Conservation (phyloP, 2,888 invertebrate genomes). For the Anagyrus pseudococci region DNA sequence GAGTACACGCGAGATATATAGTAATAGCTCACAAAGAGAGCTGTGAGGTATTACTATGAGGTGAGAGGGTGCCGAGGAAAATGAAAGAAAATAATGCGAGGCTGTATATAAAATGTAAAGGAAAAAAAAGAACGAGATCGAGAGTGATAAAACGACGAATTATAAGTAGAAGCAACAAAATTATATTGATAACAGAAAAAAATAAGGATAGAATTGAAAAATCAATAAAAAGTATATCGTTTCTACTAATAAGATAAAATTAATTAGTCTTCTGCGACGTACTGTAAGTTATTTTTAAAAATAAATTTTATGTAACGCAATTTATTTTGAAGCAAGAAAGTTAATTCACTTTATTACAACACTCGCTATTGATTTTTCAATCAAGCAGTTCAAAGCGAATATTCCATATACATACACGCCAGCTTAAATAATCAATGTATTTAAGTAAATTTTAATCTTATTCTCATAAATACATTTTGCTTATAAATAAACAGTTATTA, state of each 20-base stretch:
- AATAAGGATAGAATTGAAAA: not conserved
- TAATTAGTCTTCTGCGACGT: not conserved
- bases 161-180: not conserved
- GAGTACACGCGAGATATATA: conserved; percentile 30
- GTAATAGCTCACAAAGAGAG: conserved; percentile 5
- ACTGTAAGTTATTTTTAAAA: not conserved
- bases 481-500: too few relatives aligned
- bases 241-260: not conserved
- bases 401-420: too few relatives aligned
- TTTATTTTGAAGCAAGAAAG: too few relatives aligned
- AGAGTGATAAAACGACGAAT: conserved; percentile 14
- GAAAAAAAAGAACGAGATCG: conserved; percentile 24
- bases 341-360: too few relatives aligned
- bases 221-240: not conserved
- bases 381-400: too few relatives aligned
- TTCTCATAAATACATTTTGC: too few relatives aligned
- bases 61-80: conserved; percentile 10
- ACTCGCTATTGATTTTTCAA: too few relatives aligned
- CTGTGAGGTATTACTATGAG: too few relatives aligned
- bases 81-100: conserved; percentile 25
- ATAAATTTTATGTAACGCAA: too few relatives aligned
- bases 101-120: conserved; percentile 22
- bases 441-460: too few relatives aligned
- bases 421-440: too few relatives aligned
- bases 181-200: not conserved